Evolutionary conservation across 2,797 vertebrate genomes (phyloP).

Genomic region (Pipistrellus kuhlii): DNA sequence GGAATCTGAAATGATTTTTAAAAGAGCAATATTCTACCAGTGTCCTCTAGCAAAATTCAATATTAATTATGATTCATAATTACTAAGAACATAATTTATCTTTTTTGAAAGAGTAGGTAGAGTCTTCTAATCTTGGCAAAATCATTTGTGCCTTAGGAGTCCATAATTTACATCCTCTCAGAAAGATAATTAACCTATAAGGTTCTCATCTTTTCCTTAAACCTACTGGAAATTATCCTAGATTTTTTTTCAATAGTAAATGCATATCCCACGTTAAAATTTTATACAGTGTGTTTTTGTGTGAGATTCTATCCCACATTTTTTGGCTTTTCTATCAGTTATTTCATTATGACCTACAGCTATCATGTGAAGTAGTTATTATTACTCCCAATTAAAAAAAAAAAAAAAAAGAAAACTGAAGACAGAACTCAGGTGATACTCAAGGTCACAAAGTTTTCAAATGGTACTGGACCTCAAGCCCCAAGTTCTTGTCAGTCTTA

Average conservation of each 20-base stretch:
- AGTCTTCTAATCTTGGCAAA: slow-evolving; percentile 47
- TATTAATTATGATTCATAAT: slow-evolving; percentile 70
- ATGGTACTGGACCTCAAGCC: background rate
- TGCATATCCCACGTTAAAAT: background rate
- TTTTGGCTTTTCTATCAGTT: slow-evolving; percentile 40
- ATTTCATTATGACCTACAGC: background rate
- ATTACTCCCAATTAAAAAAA: background rate
- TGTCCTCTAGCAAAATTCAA: slow-evolving; percentile 63
- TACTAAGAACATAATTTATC: slow-evolving; percentile 69
- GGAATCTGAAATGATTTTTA: slow-evolving; percentile 51
- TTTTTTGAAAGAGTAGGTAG: slow-evolving; percentile 20
- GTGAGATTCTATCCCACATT: background rate
- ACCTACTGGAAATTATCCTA: slow-evolving; percentile 52
- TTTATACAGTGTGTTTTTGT: background rate
- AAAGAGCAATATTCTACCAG: slow-evolving; percentile 42
- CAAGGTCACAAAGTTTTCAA: slow-evolving; percentile 30
- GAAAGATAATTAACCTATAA: slow-evolving; percentile 60
- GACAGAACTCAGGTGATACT: background rate
- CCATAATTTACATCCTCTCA: slow-evolving; percentile 59
- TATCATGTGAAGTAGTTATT: background rate
- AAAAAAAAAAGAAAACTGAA: background rate
- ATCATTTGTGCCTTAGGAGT: slow-evolving; percentile 26
- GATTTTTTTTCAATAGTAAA: slow-evolving; percentile 51
- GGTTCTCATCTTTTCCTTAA: slow-evolving; percentile 51
- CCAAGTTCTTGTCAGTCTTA: background rate